Base-by-base conservation (phyloP, 2,113 vertebrate genomes). In the Conger conger region DNA sequence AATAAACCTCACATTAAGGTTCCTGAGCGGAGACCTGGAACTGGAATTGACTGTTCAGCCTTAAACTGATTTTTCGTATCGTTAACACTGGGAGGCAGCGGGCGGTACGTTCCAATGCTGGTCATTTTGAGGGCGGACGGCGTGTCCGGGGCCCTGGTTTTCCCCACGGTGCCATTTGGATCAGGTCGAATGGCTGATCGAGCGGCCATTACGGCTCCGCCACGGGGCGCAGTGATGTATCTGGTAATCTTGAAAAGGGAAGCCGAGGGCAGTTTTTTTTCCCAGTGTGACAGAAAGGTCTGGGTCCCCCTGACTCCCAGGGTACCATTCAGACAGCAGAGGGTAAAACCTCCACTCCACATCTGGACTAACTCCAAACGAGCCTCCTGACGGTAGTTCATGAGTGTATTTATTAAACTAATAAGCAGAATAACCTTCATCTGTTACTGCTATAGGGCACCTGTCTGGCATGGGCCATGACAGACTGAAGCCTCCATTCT, bases 241-340 rank as follows among this genome's bases (percentile, higher is more conserved):
- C 82, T 87, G 87, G 80, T n/a, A 83, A 88, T 87, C 77, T 83
- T 54, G 38, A 85, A 84, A 83, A 84, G 86, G 33, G 83, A 84
- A 83, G 89, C 80, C 38, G 27, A 87, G 85, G 87, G 86, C 85
- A 57, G 84, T 86, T 60, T 88, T 87, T 90, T 89, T 90, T 89
- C 78, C 85, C 84, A 82, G 81, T 86, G 87, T 87, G 84, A 79
- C 76, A 82, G 11, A 38, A 87, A 82, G 40, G 76, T 30, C 15
- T 54, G 3, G 2, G 82, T 83, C 81, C 85, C 57, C 54, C 83
- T 78, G 86, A 5, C 8, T 30, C 68, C 27, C 6, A 5, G 23
- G 20, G 27, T 27, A 4, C 18, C 18, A 23, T 63, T 27, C 18
- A 8, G 68, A 38, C 17, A 27, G 38, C 35, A 4, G 5, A 40